Conservation (phyloP, 2,797 vertebrate species). For the Naso thynnoides region DNA sequence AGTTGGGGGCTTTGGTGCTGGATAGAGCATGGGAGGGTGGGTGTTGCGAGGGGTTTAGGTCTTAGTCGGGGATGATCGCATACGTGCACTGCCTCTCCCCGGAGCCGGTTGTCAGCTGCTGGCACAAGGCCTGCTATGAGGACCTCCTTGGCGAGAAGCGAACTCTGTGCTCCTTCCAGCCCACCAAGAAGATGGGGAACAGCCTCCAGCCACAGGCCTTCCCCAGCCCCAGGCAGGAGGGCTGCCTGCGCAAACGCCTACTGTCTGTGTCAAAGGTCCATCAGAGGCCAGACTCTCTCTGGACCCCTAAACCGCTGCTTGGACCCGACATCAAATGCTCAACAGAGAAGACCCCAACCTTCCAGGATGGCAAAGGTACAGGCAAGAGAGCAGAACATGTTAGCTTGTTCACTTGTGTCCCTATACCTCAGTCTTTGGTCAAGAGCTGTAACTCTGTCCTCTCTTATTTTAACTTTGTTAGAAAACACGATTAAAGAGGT, state of each 20-base stretch:
- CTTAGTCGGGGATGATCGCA: slow-evolving; percentile 85
- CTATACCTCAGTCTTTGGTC: neutral
- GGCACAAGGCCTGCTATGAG: slow-evolving; percentile 84
- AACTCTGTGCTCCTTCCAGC: slow-evolving; percentile 77
- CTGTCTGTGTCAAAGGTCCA: slow-evolving; percentile 84
- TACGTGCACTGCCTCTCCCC: slow-evolving; percentile 87
- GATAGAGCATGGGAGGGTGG: slow-evolving; percentile 61
- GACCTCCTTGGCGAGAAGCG: slow-evolving; percentile 80
- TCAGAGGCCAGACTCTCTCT: slow-evolving; percentile 86
- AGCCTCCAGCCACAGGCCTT: slow-evolving; percentile 66
- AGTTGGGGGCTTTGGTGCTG: slow-evolving; percentile 56
- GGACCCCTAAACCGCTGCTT: slow-evolving; percentile 87
- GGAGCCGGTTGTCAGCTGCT: slow-evolving; percentile 86
- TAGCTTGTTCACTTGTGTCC: neutral
- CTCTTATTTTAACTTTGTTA: slow-evolving; percentile 18
- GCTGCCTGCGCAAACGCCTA: slow-evolving; percentile 84
- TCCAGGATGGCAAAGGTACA: slow-evolving; percentile 77
- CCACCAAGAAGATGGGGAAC: slow-evolving; percentile 86
- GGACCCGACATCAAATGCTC: slow-evolving; percentile 64
- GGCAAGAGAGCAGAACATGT: slow-evolving; percentile 7
- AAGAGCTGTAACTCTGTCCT: neutral
- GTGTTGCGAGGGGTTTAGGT: slow-evolving; percentile 59
- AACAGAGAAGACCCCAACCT: slow-evolving; percentile 50
- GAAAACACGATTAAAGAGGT: slow-evolving; percentile 4
- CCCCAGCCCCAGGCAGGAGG: slow-evolving; percentile 77